These are phyloP conservation scores for Eidolon helvum DNA, from an alignment of 2,113 vertebrate genomes.

Conservation along the genomic window DNA sequence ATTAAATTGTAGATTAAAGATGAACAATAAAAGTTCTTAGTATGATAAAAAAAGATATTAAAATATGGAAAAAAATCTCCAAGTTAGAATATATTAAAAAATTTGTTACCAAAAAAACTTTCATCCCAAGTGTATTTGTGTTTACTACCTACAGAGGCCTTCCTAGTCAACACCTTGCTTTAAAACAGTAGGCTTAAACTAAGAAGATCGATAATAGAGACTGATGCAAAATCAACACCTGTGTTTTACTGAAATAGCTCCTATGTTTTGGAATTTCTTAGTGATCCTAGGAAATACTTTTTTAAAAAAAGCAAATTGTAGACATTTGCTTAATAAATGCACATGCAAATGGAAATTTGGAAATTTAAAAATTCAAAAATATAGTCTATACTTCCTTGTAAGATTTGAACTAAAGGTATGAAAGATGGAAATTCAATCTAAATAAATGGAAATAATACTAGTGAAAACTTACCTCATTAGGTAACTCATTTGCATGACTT, in stretches of 20 bases:
- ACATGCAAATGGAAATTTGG: background rate
- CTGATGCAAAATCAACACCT: background rate
- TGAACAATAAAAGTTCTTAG: background rate
- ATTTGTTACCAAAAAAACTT: slow-evolving; percentile 15
- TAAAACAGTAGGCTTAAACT: background rate
- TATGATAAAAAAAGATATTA: background rate
- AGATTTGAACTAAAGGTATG: background rate
- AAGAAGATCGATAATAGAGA: background rate
- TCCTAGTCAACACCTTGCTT: background rate
- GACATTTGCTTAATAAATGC: background rate
- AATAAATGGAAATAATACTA: background rate
- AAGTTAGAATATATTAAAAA: slow-evolving; percentile 48
- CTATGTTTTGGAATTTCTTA: background rate
- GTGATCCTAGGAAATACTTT: background rate
- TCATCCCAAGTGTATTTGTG: background rate
- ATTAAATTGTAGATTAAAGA: background rate
- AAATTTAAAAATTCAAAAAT: background rate
- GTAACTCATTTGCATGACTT: background rate
- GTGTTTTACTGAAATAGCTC: background rate
- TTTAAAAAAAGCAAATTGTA: background rate
- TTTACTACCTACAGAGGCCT: background rate
- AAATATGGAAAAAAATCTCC: background rate
- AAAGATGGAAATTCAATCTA: background rate
- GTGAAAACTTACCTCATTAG: background rate
- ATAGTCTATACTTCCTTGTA: background rate